Conservation (phyloP, 1,140 invertebrate species). For the Caerostris darwini region DNA sequence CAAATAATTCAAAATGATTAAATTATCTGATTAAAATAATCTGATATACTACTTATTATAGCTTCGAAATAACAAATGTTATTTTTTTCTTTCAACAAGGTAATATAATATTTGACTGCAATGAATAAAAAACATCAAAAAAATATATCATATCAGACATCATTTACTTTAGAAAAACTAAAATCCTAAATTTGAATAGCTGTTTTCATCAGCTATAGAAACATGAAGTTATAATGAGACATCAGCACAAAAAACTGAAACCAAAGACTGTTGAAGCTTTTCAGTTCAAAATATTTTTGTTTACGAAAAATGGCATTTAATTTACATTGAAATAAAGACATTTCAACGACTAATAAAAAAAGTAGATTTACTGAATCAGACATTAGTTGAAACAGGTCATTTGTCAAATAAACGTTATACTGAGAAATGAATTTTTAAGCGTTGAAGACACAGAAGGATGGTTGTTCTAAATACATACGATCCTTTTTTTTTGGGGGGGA, state of each 20-base stretch:
- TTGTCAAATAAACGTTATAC: constrained; percentile 26
- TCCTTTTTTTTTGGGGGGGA: not conserved
- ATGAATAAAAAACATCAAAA: no score
- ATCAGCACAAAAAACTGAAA: not conserved
- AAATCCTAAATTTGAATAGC: no score
- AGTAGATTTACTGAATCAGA: not conserved
- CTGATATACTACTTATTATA: no score
- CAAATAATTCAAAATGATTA: no score
- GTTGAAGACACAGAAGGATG: not conserved
- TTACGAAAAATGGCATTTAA: constrained; percentile 6
- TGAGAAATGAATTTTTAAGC: constrained; percentile 45
- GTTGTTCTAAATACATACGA: not conserved
- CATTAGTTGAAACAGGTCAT: constrained; percentile 72
- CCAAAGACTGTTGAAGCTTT: not conserved
- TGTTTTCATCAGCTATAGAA: no score
- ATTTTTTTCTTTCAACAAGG: no score
- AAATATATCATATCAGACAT: no score
- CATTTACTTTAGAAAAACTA: no score
- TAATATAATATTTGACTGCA: no score
- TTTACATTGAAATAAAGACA: not conserved
- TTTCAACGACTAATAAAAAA: constrained; percentile 27
- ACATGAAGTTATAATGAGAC: no score
- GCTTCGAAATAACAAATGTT: no score
- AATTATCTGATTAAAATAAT: no score
- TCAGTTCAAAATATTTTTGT: not conserved